phyloP scores from a whole-genome alignment of 2,113 vertebrate species.

The Stercorarius parasiticus region DNA sequence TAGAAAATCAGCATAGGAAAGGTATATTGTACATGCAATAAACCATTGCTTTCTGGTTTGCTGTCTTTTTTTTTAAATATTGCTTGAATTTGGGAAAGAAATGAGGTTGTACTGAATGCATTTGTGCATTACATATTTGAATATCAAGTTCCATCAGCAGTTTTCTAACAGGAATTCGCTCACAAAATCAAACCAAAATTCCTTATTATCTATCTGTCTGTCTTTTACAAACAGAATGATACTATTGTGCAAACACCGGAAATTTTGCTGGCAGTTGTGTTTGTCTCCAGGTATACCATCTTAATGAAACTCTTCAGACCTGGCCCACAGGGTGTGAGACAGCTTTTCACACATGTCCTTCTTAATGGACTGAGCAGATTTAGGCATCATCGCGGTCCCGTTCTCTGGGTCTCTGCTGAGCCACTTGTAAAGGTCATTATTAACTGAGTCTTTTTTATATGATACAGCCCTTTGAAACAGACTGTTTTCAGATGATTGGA shows the following conservation, averaged over 20 bases:
- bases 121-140: neutral
- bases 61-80: neutral
- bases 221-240: neutral
- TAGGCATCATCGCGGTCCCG: neutral
- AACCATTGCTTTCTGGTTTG: neutral
- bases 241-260: neutral
- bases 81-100: neutral
- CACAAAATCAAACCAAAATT: neutral
- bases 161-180: neutral
- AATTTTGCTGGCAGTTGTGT: neutral
- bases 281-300: neutral
- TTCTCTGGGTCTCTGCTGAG: neutral
- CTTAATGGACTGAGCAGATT: neutral
- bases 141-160: neutral
- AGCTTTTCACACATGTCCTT: neutral
- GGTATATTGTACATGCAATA: neutral
- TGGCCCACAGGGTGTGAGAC: neutral
- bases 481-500: neutral
- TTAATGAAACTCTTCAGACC: neutral
- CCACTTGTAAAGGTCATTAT: neutral
- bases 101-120: neutral
- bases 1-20: slow-evolving; percentile 76
- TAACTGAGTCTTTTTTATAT: neutral
- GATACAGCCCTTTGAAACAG: neutral
- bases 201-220: neutral